Percentiles rank a stretch among this genome's conserved stretches.
These are phyloP conservation scores for Drosophila maculinotata DNA, from an alignment of 2,888 invertebrate species.

Conservation along the genomic window DNA sequence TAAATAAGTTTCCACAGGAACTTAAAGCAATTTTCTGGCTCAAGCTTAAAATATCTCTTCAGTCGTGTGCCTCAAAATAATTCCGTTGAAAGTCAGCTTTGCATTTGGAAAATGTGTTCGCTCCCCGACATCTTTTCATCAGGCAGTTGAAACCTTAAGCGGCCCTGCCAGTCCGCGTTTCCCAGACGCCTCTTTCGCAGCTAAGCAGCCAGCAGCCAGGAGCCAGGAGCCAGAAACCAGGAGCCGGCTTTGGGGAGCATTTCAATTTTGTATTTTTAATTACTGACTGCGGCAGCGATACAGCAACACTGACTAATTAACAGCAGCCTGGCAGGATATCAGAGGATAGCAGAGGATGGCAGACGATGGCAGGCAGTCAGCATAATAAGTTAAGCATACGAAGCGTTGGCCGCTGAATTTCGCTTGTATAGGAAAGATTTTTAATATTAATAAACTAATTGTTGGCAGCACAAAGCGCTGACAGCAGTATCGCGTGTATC, in stretches of 20 bases:
- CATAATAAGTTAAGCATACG: slow-evolving; percentile 55
- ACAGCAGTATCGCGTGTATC: slow-evolving; percentile 2
- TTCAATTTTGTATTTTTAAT: slow-evolving; percentile 60
- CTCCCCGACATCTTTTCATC: slow-evolving; percentile 37
- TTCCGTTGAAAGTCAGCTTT: too few relatives aligned
- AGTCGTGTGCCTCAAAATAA: too few relatives aligned
- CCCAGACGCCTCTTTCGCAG: slow-evolving; percentile 11
- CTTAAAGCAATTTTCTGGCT: slow-evolving; percentile 2
- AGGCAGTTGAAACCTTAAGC: slow-evolving; percentile 34
- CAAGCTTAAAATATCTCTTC: slow-evolving; percentile 5
- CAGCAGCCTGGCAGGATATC: slow-evolving; percentile 35
- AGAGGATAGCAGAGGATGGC: slow-evolving; percentile 3
- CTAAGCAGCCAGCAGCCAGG: too few relatives aligned
- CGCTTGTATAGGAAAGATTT: slow-evolving; percentile 19
- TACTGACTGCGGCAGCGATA: slow-evolving; percentile 43
- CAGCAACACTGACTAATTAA: slow-evolving; percentile 59
- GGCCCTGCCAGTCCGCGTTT: slow-evolving; percentile 15
- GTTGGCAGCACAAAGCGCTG: slow-evolving; percentile 51
- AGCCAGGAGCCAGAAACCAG: not conserved
- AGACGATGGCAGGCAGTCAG: slow-evolving; percentile 21
- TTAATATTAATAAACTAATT: slow-evolving; percentile 77
- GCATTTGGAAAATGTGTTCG: slow-evolving; percentile 23
- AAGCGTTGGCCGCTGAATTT: slow-evolving; percentile 40
- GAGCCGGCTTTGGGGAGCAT: slow-evolving; percentile 13
- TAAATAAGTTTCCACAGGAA: not conserved